A percentile compares a stretch with the other conserved stretches of the same genome.
Evolutionary conservation across 1,140 invertebrate genomes (phyloP).

Genomic region (Atta texana): DNA sequence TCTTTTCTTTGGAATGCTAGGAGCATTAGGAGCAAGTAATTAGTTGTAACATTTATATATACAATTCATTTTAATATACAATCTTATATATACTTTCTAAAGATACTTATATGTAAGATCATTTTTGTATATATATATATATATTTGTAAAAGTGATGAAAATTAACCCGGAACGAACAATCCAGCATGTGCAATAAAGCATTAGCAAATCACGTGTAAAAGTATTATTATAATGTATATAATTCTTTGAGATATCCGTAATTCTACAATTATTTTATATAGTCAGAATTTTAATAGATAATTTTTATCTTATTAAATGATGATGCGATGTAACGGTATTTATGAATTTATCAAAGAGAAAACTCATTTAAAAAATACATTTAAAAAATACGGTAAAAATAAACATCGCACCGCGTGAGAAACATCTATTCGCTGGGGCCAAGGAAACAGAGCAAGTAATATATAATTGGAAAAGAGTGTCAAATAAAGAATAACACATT

Average conservation of each 20-base stretch:
- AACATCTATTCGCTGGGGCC: no score
- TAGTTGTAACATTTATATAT: no score
- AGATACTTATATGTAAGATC: no score
- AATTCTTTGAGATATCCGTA: neutral
- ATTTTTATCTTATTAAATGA: neutral
- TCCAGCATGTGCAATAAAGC: no score
- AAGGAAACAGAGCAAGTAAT: constrained; percentile 21
- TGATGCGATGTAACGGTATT: neutral
- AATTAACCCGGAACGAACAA: no score
- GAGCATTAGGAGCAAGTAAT: no score
- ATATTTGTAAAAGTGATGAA: no score
- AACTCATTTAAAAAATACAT: neutral
- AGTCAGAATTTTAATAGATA: neutral
- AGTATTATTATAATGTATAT: neutral
- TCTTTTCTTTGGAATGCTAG: no score
- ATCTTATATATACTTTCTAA: no score
- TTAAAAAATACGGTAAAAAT: constrained; percentile 9
- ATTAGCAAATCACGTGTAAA: no score
- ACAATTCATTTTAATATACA: no score
- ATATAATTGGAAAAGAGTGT: constrained; percentile 14
- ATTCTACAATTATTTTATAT: neutral
- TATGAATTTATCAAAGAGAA: neutral
- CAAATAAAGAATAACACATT: constrained; percentile 26
- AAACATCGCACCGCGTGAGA: neutral
- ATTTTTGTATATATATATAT: no score